Conservation (phyloP, 1,140 invertebrate genomes). For the Hylyphantes graminicola region DNA sequence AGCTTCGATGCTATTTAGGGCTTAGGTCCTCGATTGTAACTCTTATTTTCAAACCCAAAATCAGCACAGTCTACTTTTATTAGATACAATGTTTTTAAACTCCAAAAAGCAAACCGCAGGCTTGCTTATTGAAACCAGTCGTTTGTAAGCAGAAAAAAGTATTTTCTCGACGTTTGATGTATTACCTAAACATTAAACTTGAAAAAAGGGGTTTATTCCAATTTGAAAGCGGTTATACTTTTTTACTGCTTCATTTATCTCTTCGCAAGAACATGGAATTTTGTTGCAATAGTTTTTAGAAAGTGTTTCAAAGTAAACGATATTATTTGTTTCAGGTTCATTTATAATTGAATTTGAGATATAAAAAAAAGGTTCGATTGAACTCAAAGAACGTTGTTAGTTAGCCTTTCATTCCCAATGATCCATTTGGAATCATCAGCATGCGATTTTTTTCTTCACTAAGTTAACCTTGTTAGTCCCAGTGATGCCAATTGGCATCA, state of each 20-base stretch:
- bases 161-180: slow-evolving; percentile 41
- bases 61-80: not conserved
- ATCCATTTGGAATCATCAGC: too few species aligned
- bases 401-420: too few species aligned
- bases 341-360: too few species aligned
- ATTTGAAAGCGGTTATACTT: slow-evolving; percentile 38
- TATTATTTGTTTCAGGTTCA: slow-evolving; percentile 2
- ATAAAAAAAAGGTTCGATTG: too few species aligned
- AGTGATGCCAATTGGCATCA: too few species aligned
- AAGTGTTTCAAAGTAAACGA: slow-evolving; percentile 1
- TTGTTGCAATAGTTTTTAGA: slow-evolving; percentile 2
- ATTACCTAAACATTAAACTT: slow-evolving; percentile 11
- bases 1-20: not conserved
- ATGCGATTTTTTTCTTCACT: too few species aligned
- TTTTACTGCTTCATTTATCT: slow-evolving; percentile 29
- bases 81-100: slow-evolving; percentile 64
- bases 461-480: too few species aligned
- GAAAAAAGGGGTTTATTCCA: slow-evolving; percentile 1
- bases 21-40: too few species aligned
- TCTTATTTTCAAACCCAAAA: not conserved
- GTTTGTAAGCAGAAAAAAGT: not conserved
- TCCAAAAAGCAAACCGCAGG: not conserved
- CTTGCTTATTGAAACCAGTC: slow-evolving; percentile 39
- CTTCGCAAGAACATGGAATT: not conserved
- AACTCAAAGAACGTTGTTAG: too few species aligned